These are phyloP conservation scores for Hippocampus barbouri DNA, from an alignment of 2,113 vertebrate genomes.

Conservation along the genomic window DNA sequence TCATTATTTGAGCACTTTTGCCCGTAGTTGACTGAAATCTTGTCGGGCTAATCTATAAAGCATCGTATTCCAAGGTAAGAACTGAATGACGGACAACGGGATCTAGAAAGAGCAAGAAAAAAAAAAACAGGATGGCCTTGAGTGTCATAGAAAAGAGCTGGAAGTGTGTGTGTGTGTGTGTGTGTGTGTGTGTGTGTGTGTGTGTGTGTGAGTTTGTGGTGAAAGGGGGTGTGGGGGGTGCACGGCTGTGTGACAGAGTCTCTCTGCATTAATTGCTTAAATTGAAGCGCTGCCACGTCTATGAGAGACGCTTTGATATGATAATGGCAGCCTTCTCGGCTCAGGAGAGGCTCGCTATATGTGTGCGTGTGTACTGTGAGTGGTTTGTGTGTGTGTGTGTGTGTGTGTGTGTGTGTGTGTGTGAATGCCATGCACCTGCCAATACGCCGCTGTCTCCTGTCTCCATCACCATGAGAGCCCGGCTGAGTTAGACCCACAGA, in stretches of 20 bases:
- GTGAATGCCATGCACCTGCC: slow-evolving; percentile 96
- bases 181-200: slow-evolving; percentile 25
- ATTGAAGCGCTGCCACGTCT: slow-evolving; percentile 99
- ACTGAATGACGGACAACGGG: slow-evolving; percentile 7
- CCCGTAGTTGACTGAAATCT: not conserved
- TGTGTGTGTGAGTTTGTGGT: slow-evolving; percentile 12
- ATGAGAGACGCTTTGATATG: slow-evolving; percentile 99
- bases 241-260: slow-evolving; percentile 91
- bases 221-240: slow-evolving; percentile 20
- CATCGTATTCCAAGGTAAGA: slow-evolving; percentile 28
- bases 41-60: slow-evolving; percentile 5
- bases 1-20: not conserved
- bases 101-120: slow-evolving; percentile 30
- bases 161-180: slow-evolving; percentile 28
- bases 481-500: slow-evolving; percentile 46
- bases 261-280: slow-evolving; percentile 99
- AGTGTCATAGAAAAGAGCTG: slow-evolving; percentile 43
- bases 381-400: no score
- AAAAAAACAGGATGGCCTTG: slow-evolving; percentile 49
- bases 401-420: not conserved
- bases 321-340: slow-evolving; percentile 99
- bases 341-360: slow-evolving; percentile 77
- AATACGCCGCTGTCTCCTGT: slow-evolving; percentile 87
- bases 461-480: slow-evolving; percentile 80
- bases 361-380: slow-evolving; percentile 22